A percentile compares a stretch with the other conserved stretches of the same genome.
Evolutionary conservation across 2,888 invertebrate species (phyloP).

Genomic region (Hypsopygia costalis): DNA sequence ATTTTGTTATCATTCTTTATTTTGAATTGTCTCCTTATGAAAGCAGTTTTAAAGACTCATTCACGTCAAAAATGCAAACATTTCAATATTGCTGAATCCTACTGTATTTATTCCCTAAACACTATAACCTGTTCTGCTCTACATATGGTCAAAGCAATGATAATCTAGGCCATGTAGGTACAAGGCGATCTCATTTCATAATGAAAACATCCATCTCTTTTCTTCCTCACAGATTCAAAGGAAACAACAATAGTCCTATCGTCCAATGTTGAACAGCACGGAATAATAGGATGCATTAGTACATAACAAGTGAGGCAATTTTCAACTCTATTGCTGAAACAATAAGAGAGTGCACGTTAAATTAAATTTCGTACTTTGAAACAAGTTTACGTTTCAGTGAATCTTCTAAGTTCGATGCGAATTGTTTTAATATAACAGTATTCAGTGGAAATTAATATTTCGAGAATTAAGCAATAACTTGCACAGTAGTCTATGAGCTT

Average conservation of each 20-base stretch:
- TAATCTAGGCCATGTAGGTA: constrained; percentile 3
- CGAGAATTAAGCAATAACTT: too few species aligned
- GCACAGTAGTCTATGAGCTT: too few species aligned
- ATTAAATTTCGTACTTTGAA: constrained; percentile 3
- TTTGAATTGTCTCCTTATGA: too few species aligned
- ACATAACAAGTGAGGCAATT: neutral
- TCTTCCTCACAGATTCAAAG: neutral
- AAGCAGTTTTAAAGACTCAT: too few species aligned
- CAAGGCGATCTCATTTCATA: constrained; percentile 5
- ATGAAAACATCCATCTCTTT: constrained; percentile 5
- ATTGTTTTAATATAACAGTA: neutral
- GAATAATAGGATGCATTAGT: constrained; percentile 7
- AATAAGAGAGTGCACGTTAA: neutral
- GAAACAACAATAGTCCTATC: constrained; percentile 3
- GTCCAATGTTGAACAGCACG: constrained; percentile 5
- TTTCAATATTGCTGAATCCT: too few species aligned
- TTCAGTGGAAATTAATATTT: neutral
- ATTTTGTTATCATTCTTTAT: too few species aligned
- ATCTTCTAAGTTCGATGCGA: neutral
- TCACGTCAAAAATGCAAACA: too few species aligned
- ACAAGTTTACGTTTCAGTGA: neutral
- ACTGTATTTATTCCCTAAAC: too few species aligned
- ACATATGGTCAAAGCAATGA: constrained; percentile 1
- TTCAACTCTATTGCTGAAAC: neutral
- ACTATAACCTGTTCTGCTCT: too few species aligned